Evolutionary conservation across 1,140 invertebrate species (phyloP).

Genomic region (Cheumatopsyche charites): DNA sequence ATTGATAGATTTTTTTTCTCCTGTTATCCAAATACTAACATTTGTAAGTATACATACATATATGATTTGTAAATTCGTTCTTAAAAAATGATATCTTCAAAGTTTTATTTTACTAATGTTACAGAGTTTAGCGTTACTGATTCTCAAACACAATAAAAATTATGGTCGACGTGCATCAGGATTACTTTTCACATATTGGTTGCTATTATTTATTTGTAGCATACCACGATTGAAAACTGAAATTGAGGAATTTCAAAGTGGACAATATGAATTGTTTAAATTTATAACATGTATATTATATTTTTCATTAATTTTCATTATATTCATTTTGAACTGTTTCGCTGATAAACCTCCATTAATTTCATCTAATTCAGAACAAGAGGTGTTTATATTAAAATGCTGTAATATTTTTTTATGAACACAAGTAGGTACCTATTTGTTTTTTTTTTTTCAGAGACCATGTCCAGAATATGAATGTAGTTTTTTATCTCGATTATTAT

Average conservation of each 20-base stretch:
- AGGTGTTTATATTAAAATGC: neutral
- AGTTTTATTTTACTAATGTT: neutral
- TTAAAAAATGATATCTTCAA: no score
- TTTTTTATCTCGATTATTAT: slow-evolving; percentile 86
- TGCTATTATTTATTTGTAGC: slow-evolving; percentile 73
- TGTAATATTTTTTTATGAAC: no score
- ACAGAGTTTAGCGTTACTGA: slow-evolving; percentile 67
- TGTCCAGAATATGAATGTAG: slow-evolving; percentile 87
- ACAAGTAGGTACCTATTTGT: no score
- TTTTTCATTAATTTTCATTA: slow-evolving; percentile 72
- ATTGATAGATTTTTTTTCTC: slow-evolving; percentile 68
- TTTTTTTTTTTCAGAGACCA: slow-evolving; percentile 68
- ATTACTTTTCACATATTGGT: slow-evolving; percentile 87
- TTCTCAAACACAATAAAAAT: slow-evolving; percentile 70
- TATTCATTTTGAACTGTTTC: slow-evolving; percentile 83
- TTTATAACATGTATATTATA: slow-evolving; percentile 83
- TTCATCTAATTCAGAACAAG: slow-evolving; percentile 65
- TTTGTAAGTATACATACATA: slow-evolving; percentile 72
- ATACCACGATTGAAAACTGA: slow-evolving; percentile 75
- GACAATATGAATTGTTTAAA: slow-evolving; percentile 44
- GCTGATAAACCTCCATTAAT: slow-evolving; percentile 76
- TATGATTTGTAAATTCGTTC: no score
- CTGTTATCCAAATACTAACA: slow-evolving; percentile 74
- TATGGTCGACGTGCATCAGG: slow-evolving; percentile 86
- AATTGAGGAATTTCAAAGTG: slow-evolving; percentile 53